phyloP scores from a whole-genome alignment of 2,797 vertebrate species.

The Ctenopoma kingsleyae region DNA sequence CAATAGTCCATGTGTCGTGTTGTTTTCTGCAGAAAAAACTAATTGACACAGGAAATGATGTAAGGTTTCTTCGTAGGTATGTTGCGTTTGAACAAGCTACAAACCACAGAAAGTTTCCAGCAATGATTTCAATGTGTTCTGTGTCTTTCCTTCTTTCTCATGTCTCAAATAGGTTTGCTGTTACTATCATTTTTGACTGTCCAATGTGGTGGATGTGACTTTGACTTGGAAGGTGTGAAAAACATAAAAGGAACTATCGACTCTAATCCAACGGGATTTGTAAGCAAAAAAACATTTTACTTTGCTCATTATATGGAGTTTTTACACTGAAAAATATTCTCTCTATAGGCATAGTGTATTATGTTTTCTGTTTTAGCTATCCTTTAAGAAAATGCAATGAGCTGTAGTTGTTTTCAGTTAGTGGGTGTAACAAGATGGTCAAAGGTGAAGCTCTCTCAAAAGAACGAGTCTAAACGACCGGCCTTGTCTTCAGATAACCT shows the following conservation, averaged over 20 bases:
- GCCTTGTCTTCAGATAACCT: neutral
- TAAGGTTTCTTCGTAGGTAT: constrained; percentile 48
- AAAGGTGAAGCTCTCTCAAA: constrained; percentile 7
- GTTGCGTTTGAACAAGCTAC: constrained; percentile 44
- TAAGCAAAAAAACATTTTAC: constrained; percentile 69
- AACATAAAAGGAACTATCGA: constrained; percentile 78
- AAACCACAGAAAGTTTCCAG: constrained; percentile 78
- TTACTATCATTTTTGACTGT: constrained; percentile 83
- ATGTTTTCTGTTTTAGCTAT: neutral
- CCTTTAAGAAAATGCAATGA: neutral
- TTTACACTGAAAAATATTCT: neutral
- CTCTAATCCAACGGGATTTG: constrained; percentile 80
- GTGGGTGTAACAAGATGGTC: neutral
- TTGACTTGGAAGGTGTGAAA: constrained; percentile 66
- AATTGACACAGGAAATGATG: constrained; percentile 68
- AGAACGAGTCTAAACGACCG: constrained; percentile 1
- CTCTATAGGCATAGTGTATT: neutral
- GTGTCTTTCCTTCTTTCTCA: constrained; percentile 44
- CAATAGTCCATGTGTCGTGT: neutral
- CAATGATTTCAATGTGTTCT: constrained; percentile 54
- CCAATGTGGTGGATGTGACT: constrained; percentile 81
- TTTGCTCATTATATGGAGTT: neutral
- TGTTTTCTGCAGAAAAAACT: constrained; percentile 33
- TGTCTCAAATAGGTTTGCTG: constrained; percentile 76
- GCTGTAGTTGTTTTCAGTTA: neutral